Base-by-base conservation (phyloP, 2,888 invertebrate species). In the Chouioia cunea region DNA sequence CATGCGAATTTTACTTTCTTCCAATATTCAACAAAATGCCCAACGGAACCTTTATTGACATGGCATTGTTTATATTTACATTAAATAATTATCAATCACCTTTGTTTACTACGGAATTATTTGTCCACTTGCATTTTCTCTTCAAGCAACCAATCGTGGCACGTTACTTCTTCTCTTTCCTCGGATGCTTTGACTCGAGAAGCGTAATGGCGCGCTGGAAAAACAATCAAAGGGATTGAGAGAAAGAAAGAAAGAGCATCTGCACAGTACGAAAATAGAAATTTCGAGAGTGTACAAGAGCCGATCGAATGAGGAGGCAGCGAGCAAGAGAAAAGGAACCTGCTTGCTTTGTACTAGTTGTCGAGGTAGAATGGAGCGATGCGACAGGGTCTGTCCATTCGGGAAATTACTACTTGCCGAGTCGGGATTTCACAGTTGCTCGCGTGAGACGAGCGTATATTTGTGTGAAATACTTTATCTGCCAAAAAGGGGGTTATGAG, bases 371-470 rank as follows among this genome's bases (percentile, higher is more conserved):
- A 52, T 50, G 48, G 27, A n/a, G 48, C 43, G n/a, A 46, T 44
- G 27, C 18, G 20, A 22, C 43, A 57, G 16, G 53, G 44, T 67
- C 53, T 67, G 58, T 71, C 59, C 54, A 64, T 64, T 59, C 20
- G 47, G 20, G 54, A 67, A 71, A 71, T 67, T 63, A 67, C 63
- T 53, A 66, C 71, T 63, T 44, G 36, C 22, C 23, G 44, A 50
- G 52, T 46, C 27, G 18, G 22, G 50, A 57, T 56, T 60, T 53
- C 47, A 53, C 43, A 65, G 22, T 65, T 52, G 14, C 20, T 22
- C 15, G 12, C 6, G 27, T 2, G 10, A 36, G 36, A 10, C 6
- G 36, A 12, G 36, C 36, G 36, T 36, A 36, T 12, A 36, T 36
- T 36, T 36, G 6, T 36, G 2, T 36, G 10, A 58, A 14, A 27